A percentile compares a stretch with the other conserved stretches of the same genome.
These are phyloP conservation scores for Micrastur ruficollis DNA, from an alignment of 2,797 vertebrate genomes.

Conservation along the genomic window DNA sequence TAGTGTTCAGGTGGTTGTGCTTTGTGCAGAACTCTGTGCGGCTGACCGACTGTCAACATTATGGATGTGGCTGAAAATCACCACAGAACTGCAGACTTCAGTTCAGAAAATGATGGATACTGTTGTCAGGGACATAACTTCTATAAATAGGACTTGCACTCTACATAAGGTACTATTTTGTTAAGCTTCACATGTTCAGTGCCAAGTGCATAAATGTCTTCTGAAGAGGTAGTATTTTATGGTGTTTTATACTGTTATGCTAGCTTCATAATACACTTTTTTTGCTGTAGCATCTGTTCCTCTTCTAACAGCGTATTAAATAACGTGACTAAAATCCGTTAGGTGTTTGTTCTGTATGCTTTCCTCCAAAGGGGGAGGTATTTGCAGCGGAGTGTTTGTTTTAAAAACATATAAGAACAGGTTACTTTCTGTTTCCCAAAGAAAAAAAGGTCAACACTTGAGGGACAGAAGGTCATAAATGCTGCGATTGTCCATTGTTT, in stretches of 20 bases:
- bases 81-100: not conserved
- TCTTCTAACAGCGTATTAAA: not conserved
- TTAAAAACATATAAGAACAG: conserved; percentile 11
- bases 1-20: not conserved
- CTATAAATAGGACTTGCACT: not conserved
- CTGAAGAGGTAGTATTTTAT: not conserved
- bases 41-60: not conserved
- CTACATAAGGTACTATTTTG: not conserved
- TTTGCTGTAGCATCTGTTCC: not conserved
- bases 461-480: conserved; percentile 12
- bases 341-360: not conserved
- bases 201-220: not conserved
- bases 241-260: not conserved
- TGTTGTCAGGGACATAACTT: not conserved
- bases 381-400: not conserved
- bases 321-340: not conserved
- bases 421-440: conserved; percentile 34
- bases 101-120: not conserved
- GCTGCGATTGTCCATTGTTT: conserved; percentile 29
- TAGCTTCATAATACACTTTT: not conserved
- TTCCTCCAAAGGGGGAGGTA: not conserved
- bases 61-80: not conserved
- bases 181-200: not conserved
- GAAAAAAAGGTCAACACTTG: not conserved
- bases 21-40: not conserved